Conservation (phyloP, 2,888 invertebrate species). For the Hemicrepidius hirtus region DNA sequence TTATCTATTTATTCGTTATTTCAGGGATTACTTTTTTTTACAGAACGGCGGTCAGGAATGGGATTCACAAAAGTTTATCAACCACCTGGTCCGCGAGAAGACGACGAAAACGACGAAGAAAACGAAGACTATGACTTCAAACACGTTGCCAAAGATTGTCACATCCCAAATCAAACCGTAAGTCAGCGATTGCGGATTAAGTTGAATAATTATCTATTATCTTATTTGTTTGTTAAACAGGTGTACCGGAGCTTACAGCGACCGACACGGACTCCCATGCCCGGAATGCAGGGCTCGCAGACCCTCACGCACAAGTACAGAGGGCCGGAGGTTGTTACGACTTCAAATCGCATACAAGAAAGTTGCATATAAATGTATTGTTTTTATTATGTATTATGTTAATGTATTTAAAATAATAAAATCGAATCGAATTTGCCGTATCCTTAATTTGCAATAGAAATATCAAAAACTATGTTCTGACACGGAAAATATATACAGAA, state of each 20-base stretch:
- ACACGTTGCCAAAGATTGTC: conserved; percentile 72
- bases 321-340: conserved; percentile 90
- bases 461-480: no score
- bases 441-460: no score
- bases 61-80: conserved; percentile 76
- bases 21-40: conserved; percentile 54
- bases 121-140: conserved; percentile 70
- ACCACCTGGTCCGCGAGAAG: conserved; percentile 73
- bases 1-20: conserved; percentile 18
- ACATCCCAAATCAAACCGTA: conserved; percentile 70
- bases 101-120: conserved; percentile 71
- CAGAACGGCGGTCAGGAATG: conserved; percentile 72
- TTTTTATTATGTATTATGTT: conserved; percentile 70
- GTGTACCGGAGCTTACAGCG: conserved; percentile 84
- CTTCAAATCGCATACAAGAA: conserved; percentile 91
- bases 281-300: conserved; percentile 77
- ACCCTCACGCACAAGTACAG: conserved; percentile 87
- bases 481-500: no score
- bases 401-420: conserved; percentile 52
- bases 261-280: conserved; percentile 59
- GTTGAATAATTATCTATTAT: conserved; percentile 9
- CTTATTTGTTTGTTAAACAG: conserved; percentile 73
- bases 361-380: conserved; percentile 88
- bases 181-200: conserved; percentile 51
- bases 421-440: conserved; percentile 43